phyloP scores from a whole-genome alignment of 2,113 vertebrate species.

The Sinocyclocheilus rhinocerous region DNA sequence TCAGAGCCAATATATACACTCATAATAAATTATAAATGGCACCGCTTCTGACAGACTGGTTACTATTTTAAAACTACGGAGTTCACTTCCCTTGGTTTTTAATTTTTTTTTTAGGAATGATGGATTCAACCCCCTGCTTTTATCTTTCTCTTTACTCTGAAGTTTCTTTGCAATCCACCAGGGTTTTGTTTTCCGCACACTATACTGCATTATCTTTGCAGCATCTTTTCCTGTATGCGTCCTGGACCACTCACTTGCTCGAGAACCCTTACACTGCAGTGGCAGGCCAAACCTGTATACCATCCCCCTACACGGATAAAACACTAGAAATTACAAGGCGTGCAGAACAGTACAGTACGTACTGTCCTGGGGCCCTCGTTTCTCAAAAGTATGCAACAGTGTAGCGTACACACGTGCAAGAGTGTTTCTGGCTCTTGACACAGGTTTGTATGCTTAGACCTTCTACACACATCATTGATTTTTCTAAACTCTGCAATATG shows the following conservation, averaged over 20 bases:
- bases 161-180: neutral
- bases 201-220: neutral
- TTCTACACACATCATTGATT: conserved; percentile 36
- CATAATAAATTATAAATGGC: neutral
- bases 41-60: neutral
- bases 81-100: too few relatives aligned
- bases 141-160: neutral
- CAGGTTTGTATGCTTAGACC: conserved; percentile 9
- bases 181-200: neutral
- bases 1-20: neutral
- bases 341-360: conserved; percentile 18
- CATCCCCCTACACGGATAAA: neutral
- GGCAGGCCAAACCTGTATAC: conserved; percentile 2
- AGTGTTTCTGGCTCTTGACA: conserved; percentile 8
- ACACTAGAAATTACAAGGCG: neutral
- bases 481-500: neutral
- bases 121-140: neutral
- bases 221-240: neutral
- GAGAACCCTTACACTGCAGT: neutral
- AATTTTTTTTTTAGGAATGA: neutral
- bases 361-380: neutral
- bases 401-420: neutral
- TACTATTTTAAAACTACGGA: neutral
- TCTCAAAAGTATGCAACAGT: neutral
- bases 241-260: neutral